Evolutionary conservation across 2,113 vertebrate species (phyloP), one percentile per base, ranked within the genome.

Genomic region (Seriola dumerili): DNA sequence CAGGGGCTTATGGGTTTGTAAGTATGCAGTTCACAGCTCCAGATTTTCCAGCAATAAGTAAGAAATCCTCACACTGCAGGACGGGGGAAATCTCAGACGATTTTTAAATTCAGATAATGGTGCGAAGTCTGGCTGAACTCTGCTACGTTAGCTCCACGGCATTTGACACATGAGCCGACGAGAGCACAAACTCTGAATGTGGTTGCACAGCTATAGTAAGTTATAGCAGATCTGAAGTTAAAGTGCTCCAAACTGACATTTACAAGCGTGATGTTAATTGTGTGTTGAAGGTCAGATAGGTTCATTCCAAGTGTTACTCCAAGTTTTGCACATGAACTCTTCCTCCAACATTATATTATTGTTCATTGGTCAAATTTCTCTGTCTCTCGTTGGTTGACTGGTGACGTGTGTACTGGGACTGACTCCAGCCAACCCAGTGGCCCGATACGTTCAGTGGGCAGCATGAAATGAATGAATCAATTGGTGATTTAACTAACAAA

Each of bases 1-100:
- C 84, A 29, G 54, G 85, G 86, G 87, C 91, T 92, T 93, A 89
- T 83, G 86, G 76, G 87, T 91, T 93, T 89, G 68, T 90, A 86
- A 90, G 90, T 88, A 89, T 89, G 85, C 88, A 84, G 84, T 92
- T 91, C 90, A 86, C 90, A 85, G 86, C 81, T 90, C 80, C 68
- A 84, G 82, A 88, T 92, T 92, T 94, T 94, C 88, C 90, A 95
- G 79, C 70, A 82, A 78, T 80, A 76, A 89, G 81, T 78, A 67
- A 85, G 81, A 93, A 85, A 89, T 74, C 84, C 85, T 83, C 67
- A 72, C 52, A 85, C 25, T 65, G 76, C 83, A 81, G 62, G 16
- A 23, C n/a, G 38, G 44, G 59, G 29, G 29, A 80, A 81, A 69
- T 86, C 48, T 44, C 46, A 55, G 72, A 68, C 76, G 83, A 52